Conservation (phyloP, 1,140 invertebrate species). For the Cydia splendana region DNA sequence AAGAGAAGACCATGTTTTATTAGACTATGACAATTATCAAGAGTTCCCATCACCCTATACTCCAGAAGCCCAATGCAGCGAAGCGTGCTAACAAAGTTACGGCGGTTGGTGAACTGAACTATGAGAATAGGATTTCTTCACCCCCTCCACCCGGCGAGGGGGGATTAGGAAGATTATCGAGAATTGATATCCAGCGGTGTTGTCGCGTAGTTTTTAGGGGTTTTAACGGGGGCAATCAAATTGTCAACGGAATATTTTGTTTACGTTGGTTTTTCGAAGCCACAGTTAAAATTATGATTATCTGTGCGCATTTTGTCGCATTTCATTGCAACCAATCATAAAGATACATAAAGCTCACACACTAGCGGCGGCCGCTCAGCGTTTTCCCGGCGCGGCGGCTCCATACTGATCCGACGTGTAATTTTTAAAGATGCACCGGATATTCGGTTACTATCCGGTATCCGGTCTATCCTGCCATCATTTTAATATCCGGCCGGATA, state of each 20-base stretch:
- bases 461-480: too few species aligned
- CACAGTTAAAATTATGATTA: background rate
- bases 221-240: background rate
- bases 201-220: constrained; percentile 36
- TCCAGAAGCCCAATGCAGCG: constrained; percentile 70
- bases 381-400: too few species aligned
- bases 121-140: constrained; percentile 79
- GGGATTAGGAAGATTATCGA: constrained; percentile 71
- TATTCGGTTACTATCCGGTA: too few species aligned
- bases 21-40: constrained; percentile 55
- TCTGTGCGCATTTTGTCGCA: too few species aligned
- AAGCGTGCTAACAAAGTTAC: constrained; percentile 76
- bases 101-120: constrained; percentile 74
- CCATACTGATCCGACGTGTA: too few species aligned
- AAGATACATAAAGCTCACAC: too few species aligned
- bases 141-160: constrained; percentile 43
- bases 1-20: too few species aligned
- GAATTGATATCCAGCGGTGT: constrained; percentile 58
- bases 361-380: too few species aligned
- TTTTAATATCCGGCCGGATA: too few species aligned
- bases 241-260: background rate
- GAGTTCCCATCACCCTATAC: constrained; percentile 39
- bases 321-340: too few species aligned
- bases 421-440: too few species aligned
- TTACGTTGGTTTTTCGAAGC: background rate